Base-by-base conservation (phyloP, 2,888 invertebrate species). In the Acronicta leporina region DNA sequence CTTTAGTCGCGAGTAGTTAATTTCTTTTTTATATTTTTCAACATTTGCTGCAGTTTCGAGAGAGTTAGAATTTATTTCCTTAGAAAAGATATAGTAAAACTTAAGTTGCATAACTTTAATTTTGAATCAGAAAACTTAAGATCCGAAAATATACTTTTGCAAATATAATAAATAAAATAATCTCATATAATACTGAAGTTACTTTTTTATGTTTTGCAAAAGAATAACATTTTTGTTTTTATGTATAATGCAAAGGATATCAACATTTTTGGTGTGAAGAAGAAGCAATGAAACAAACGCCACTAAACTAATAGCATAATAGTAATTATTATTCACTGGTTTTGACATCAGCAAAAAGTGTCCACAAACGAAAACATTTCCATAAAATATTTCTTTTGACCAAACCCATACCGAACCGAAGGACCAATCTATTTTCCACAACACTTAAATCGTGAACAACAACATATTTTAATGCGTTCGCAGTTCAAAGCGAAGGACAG, bases 401-500 rank as follows among this genome's bases (percentile, higher is more conserved):
- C 43, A 58, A 38, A 41, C n/a, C n/a, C n/a, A n/a, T n/a, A 15
- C 33, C 33, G 14, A 9, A 56, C 52, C 62, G 41, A 59, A 30
- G 6, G 40, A 41, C 42, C 15, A 47, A 59, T 62, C 43, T 49
- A 60, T 58, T 75, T 64, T 74, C 33, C 45, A 49, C 14, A 56
- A 56, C 45, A 62, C 33, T 63, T 60, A 53, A 77, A 71, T 63
- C 51, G 54, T 51, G 49, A 73, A 68, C 63, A 61, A 73, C 71
- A 74, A 62, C 50, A 53, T 55, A 61, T 38, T n/a, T 38, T 46
- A 47, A 52, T 73, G 73, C 62, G 64, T 68, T 74, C 43, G 52
- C 48, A 79, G 77, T 84, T 85, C 84, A 87, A 87, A 86, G 85
- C 74, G 74, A 76, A 66, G 79, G 83, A 78, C 85, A 81, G 79